phyloP scores from a whole-genome alignment of 2,113 vertebrate genomes.

The Pogonocichla stellata region DNA sequence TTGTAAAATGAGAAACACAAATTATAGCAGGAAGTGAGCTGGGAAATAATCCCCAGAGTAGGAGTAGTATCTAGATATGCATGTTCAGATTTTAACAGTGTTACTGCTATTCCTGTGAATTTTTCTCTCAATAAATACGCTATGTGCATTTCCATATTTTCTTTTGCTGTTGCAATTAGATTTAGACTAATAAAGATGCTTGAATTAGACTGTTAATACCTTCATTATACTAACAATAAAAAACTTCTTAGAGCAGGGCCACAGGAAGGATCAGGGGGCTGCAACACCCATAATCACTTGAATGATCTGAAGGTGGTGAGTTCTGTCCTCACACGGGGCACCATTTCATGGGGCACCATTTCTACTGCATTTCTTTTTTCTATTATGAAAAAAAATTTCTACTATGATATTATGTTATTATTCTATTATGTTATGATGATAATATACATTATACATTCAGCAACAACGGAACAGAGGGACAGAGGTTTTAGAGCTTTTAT shows the following conservation, averaged over 20 bases:
- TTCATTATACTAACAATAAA: not conserved
- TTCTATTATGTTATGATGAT: no score
- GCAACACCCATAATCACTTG: no score
- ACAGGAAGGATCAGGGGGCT: not conserved
- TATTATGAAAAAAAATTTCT: no score
- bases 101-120: not conserved
- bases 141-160: not conserved
- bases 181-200: not conserved
- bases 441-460: no score
- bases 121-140: not conserved
- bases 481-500: no score
- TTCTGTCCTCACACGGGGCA: no score
- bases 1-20: not conserved
- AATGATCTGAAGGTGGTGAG: no score
- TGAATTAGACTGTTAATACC: not conserved
- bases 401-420: no score
- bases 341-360: no score
- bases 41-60: not conserved
- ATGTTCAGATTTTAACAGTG: not conserved
- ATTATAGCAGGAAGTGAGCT: not conserved
- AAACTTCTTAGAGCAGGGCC: fast-evolving
- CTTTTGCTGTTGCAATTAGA: not conserved
- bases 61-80: fast-evolving
- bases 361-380: no score
- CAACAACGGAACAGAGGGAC: no score